Conservation (phyloP, 92 coral and sea anemone species). For the Porites evermanni region DNA sequence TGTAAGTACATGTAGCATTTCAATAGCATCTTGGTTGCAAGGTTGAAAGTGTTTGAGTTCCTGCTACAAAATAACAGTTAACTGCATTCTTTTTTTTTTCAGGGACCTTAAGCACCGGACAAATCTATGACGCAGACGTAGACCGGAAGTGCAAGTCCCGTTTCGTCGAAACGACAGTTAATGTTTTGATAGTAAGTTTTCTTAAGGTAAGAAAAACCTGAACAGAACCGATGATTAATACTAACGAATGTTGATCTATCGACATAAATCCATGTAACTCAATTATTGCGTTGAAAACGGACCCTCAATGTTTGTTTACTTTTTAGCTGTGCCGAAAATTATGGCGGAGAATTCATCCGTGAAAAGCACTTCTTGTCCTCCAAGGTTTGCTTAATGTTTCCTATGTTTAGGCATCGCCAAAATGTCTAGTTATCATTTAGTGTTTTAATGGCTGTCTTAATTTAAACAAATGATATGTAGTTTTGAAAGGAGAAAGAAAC, state of each 20-base stretch:
- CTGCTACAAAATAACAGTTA: too few species aligned
- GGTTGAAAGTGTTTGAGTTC: too few species aligned
- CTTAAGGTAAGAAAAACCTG: slow-evolving; percentile 25
- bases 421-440: too few species aligned
- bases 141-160: slow-evolving; percentile 7
- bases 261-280: slow-evolving; percentile 2
- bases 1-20: too few species aligned
- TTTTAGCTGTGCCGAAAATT: slow-evolving; percentile 7
- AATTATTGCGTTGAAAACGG: neutral
- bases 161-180: neutral
- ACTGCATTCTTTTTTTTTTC: too few species aligned
- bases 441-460: too few species aligned
- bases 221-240: slow-evolving; percentile 13
- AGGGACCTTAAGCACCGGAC: too few species aligned
- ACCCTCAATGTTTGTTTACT: slow-evolving; percentile 9
- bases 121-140: too few species aligned
- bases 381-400: too few species aligned
- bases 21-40: too few species aligned
- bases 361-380: neutral
- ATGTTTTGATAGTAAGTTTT: slow-evolving; percentile 17
- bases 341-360: slow-evolving; percentile 24
- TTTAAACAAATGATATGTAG: neutral
- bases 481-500: slow-evolving; percentile 18
- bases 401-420: too few species aligned
- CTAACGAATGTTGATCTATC: neutral